A percentile compares a stretch with the other conserved stretches of the same genome.
phyloP scores from a whole-genome alignment of 2,888 invertebrate genomes.

The Geophilus truncorum region DNA sequence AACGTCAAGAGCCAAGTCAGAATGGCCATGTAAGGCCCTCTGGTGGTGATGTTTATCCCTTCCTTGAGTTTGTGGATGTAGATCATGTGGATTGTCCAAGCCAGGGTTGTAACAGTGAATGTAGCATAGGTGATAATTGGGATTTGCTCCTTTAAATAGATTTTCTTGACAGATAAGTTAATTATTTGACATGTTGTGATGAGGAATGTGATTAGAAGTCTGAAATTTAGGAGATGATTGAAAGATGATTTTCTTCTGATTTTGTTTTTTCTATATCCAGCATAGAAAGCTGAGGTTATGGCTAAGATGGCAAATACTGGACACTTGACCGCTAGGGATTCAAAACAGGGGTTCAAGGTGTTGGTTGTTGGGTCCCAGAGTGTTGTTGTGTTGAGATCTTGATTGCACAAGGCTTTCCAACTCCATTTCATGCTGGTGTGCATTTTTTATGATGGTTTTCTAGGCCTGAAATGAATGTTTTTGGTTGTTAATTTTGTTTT shows the following conservation, averaged over 20 bases:
- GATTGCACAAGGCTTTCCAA: conserved; percentile 34
- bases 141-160: conserved; percentile 42
- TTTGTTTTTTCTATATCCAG: conserved; percentile 62
- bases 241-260: conserved; percentile 61
- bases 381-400: background rate
- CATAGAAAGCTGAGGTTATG: conserved; percentile 71
- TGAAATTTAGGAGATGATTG: conserved; percentile 59
- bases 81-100: conserved; percentile 50
- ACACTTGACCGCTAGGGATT: conserved; percentile 67
- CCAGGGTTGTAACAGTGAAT: conserved; percentile 54
- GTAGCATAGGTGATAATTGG: conserved; percentile 61
- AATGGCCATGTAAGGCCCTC: conserved; percentile 67
- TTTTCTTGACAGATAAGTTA: conserved; percentile 53
- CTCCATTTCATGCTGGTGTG: too few relatives aligned
- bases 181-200: conserved; percentile 64
- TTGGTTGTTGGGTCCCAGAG: conserved; percentile 41
- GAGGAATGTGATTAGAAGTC: conserved; percentile 60
- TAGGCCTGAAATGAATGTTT: too few relatives aligned
- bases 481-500: too few relatives aligned
- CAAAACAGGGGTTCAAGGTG: conserved; percentile 72
- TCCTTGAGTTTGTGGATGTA: conserved; percentile 63
- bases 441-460: too few relatives aligned
- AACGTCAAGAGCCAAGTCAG: conserved; percentile 65
- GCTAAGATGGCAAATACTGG: conserved; percentile 69
- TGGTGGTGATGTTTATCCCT: conserved; percentile 55